Evolutionary conservation across 2,113 vertebrate genomes (phyloP).

Genomic region (Callithrix jacchus): DNA sequence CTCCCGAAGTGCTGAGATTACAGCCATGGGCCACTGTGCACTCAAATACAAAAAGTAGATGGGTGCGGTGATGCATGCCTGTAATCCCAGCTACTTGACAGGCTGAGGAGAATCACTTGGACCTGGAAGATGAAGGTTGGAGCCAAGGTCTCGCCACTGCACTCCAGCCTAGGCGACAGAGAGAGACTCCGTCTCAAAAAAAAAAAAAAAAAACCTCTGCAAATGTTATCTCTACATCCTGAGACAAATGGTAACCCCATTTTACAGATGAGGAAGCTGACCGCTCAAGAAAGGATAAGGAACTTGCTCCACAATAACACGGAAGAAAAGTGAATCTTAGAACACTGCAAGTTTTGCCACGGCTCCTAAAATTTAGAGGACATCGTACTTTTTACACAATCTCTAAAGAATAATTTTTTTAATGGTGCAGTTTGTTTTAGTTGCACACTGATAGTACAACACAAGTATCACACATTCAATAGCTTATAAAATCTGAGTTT

Average conservation of each 20-base stretch:
- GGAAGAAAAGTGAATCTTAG: background rate
- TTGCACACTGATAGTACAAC: background rate
- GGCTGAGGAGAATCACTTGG: background rate
- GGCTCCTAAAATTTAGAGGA: background rate
- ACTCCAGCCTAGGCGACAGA: background rate
- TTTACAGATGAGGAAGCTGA: background rate
- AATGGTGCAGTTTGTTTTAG: background rate
- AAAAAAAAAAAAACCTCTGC: background rate
- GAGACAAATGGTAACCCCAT: background rate
- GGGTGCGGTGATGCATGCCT: too few species aligned
- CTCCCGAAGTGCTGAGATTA: too few species aligned
- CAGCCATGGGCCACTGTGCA: too few species aligned
- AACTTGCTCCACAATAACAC: background rate
- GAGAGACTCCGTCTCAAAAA: background rate
- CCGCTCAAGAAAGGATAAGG: background rate
- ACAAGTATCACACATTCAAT: background rate
- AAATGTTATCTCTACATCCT: background rate
- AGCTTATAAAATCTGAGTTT: constrained; percentile 20
- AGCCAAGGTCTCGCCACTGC: background rate
- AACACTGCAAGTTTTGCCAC: background rate
- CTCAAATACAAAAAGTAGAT: too few species aligned
- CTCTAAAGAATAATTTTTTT: background rate
- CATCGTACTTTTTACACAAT: background rate
- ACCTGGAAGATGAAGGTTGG: background rate
- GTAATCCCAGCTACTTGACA: background rate